Evolutionary conservation across 1,140 invertebrate species (phyloP), one percentile per base, ranked within the genome.

Genomic region (Drosophila pruinosa): DNA sequence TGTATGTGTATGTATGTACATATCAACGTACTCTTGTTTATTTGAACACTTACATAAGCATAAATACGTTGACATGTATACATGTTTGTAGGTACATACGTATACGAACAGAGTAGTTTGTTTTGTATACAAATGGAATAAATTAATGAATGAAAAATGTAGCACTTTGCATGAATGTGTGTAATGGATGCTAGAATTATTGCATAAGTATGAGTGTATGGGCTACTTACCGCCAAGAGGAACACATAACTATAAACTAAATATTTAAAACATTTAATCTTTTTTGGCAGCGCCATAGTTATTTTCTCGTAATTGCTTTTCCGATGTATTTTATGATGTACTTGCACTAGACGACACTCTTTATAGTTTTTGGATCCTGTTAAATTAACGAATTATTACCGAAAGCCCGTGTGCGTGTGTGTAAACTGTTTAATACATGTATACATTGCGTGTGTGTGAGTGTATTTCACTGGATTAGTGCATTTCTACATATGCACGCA

Each of bases 201-300:
- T 45, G 43, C 43, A 45, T 48, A 48, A 48, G 24, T 48, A 24
- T 47, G 12, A 2, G 22, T 47, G 22, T 17, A 21, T 38, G 19
- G n/a, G 7, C 34, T 71, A 85, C 90, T 85, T 90, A 91, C 90
- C 89, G 90, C 89, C 76, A 91, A 72, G 31, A 91, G 83, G 57
- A 91, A 83, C 53, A 91, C 88, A 80, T 91, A 91, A 78, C 89
- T 90, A 74, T 91, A 91, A 78, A 91, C 90, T 65, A 91, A 89
- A 90, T 90, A 91, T 72, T 91, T 91, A 75, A 91, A 91, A 74
- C 89, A 91, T 83, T 91, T 91, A 24, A 91, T 90, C 47, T 90
- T 86, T 81, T 91, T 91, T 31, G 90, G 78, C 67, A 91, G 58
- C 57, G 90, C 86, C 90, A 91, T 91, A 45, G 22, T 75, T 59